Evolutionary conservation across 1,140 invertebrate genomes (phyloP), one percentile per base, ranked within the genome.

Genomic region (Drosophila rufa): DNA sequence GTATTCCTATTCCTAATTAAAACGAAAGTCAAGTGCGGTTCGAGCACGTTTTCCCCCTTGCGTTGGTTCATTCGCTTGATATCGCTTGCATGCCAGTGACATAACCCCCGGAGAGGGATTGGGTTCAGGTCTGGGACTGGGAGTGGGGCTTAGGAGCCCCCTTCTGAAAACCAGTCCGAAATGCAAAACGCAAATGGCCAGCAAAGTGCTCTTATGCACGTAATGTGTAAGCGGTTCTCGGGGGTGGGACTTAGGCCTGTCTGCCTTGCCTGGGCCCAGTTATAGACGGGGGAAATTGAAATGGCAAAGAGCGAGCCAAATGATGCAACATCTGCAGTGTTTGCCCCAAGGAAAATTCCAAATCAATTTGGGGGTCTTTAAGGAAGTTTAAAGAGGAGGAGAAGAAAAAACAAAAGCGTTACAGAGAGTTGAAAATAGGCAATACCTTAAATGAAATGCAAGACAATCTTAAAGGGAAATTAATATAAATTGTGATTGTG

Each of bases 151-250:
- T 43, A 6, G 38, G 17, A 15, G 9, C 27, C 60, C 3, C 27
- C 60, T 5, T 38, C 61, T 45, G 30, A 59, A 61, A 64, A 53
- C 57, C 46, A 59, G 66, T 43, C 57, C 60, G 27, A 80, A 84
- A 85, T 64, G 57, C 53, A 50, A 73, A 74, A 68, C 59, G 69
- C 79, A 79, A 79, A 85, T 86, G 79, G 82, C 45, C 75, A 79
- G 79, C 58, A 82, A 86, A 86, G 79, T 86, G 83, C 64, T 67
- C 58, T 56, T 71, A 66, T 80, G 83, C 79, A 86, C 79, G 82
- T 86, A 79, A 86, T 85, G 58, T 59, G 42, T 66, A 60, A 73
- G 53, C 75, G 33, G 27, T 62, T 64, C 45, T 79, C n/a, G 45
- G 47, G 48, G 55, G 61, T 25, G 73, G 71, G 45, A 6, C 30